phyloP scores from a whole-genome alignment of 2,888 invertebrate genomes.

The Eulithis prunata region DNA sequence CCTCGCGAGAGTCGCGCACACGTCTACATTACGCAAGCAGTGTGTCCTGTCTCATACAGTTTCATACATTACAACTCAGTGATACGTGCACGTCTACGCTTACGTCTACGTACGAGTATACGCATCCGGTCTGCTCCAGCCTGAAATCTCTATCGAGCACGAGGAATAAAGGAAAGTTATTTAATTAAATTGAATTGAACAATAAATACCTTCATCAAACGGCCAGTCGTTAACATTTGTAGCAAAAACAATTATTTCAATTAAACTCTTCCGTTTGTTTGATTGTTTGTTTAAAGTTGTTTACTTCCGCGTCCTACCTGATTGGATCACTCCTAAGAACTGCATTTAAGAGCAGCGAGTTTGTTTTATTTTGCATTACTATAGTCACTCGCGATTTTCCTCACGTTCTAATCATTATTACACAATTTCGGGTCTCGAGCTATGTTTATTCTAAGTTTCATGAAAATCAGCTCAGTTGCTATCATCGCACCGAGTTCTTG shows the following conservation, averaged over 20 bases:
- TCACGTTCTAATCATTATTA: too few species aligned
- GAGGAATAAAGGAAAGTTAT: constrained; percentile 2
- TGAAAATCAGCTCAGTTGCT: background rate
- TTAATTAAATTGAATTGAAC: background rate
- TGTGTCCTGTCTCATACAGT: too few species aligned
- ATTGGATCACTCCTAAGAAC: constrained; percentile 38
- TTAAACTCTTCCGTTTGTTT: constrained; percentile 11
- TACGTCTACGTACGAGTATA: too few species aligned
- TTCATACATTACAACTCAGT: too few species aligned
- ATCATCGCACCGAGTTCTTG: background rate
- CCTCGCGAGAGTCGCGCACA: too few species aligned
- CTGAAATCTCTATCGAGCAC: too few species aligned
- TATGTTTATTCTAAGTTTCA: background rate
- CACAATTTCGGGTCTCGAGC: too few species aligned
- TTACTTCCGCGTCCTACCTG: constrained; percentile 10
- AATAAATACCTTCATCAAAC: background rate
- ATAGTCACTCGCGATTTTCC: too few species aligned
- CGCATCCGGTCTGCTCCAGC: too few species aligned
- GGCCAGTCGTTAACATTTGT: background rate
- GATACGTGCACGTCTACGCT: too few species aligned
- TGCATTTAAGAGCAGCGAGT: background rate
- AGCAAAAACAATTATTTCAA: constrained; percentile 6
- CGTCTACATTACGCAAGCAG: too few species aligned
- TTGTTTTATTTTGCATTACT: too few species aligned
- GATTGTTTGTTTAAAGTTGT: constrained; percentile 3